Base-by-base conservation (phyloP, 2,797 vertebrate species). In the Danio choprae region DNA sequence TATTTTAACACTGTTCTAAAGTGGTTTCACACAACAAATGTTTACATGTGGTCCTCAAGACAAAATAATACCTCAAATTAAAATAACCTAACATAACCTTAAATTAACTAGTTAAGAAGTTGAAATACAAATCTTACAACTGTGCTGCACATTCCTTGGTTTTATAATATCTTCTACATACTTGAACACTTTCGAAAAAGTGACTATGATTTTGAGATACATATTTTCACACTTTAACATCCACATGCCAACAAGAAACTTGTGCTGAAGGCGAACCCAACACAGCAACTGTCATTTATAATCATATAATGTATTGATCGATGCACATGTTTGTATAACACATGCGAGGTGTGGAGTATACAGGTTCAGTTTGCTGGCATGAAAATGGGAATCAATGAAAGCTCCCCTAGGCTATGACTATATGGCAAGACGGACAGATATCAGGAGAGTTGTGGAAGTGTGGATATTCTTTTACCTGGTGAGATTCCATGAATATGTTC, bases 291-390 rank as follows among this genome's bases (percentile, higher is more conserved):
- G 69, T 65, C 69, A 80, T 58, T 64, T 16, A 55, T 64, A 72
- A 63, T 64, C 22, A 55, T 38, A 40, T 65, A 12, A 73, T 7
- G n/a, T 60, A 79, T 70, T 50, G 56, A 80, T 73, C 51, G 20
- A 18, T 48, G 12, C 1, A 5, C 68, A 56, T 46, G 59, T 44
- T 64, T 1, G 40, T 80, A 50, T 48, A 79, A 62, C 59, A 60
- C 55, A 41, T 36, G 10, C 63, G 48, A 62, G 77, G n/a, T 51
- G 36, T 43, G 38, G 20, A 12, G 13, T 36, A 58, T 16, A 64
- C 69, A 22, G 40, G 58, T 80, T 80, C 65, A 22, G 43, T 56
- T 64, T 64, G 51, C 60, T 6, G 11, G 20, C 56, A 43, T 63
- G 20, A 53, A 62, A 71, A 63, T 43, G 18, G 38, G 16, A 71